These are phyloP conservation scores for Crypturellus tataupa DNA, from an alignment of 2,797 vertebrate genomes.

Conservation along the genomic window DNA sequence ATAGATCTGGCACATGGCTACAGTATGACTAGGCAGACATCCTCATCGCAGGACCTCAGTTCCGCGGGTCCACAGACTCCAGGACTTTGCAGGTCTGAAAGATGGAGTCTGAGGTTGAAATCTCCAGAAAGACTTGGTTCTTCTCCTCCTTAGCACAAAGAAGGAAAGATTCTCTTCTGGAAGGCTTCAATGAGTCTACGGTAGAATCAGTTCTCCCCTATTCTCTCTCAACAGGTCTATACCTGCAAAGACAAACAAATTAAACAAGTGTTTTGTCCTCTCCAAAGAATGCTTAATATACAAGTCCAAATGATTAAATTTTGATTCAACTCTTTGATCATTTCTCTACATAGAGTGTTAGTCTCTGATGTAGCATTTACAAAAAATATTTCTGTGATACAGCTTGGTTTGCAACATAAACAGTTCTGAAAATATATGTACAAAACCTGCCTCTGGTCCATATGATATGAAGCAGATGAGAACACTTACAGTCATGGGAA, in stretches of 20 bases:
- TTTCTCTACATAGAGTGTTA: not conserved
- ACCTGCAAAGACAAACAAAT: not conserved
- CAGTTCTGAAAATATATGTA: not conserved
- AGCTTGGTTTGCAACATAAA: not conserved
- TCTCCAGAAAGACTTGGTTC: too few relatives aligned
- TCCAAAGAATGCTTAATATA: not conserved
- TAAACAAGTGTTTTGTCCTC: not conserved
- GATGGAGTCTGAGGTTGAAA: too few relatives aligned
- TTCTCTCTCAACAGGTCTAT: not conserved
- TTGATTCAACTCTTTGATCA: not conserved
- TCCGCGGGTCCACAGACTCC: not conserved
- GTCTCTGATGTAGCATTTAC: not conserved
- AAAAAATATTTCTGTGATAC: not conserved
- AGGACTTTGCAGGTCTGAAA: not conserved
- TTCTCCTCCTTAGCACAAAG: too few relatives aligned
- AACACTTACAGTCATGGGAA: not conserved
- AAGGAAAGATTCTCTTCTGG: too few relatives aligned
- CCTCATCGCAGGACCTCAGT: not conserved
- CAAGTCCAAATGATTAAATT: not conserved
- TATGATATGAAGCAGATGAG: rapidly evolving
- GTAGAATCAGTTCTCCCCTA: not conserved
- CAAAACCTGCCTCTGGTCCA: not conserved
- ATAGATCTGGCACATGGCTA: not conserved
- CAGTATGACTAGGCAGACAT: not conserved
- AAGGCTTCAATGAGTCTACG: not conserved